Conservation (phyloP, 1,140 invertebrate genomes). For the Atta cephalotes region DNA sequence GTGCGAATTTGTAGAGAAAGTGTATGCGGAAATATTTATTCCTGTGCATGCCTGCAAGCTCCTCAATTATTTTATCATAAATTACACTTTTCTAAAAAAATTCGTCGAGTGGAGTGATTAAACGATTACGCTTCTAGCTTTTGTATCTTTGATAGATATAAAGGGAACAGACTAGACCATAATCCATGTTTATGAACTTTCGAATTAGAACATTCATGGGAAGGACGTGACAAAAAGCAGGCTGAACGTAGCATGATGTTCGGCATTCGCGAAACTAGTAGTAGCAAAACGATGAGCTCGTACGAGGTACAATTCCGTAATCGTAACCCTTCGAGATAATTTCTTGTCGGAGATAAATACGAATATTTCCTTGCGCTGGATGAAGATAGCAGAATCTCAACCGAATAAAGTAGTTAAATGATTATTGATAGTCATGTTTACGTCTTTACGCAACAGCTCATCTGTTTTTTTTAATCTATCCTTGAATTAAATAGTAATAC, state of each 20-base stretch:
- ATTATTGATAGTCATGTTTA: slow-evolving; percentile 28
- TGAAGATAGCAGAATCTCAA: neutral
- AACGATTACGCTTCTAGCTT: slow-evolving; percentile 18
- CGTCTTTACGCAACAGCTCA: neutral
- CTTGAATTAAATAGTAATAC: slow-evolving; percentile 54
- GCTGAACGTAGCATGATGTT: slow-evolving; percentile 8
- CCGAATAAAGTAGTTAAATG: slow-evolving; percentile 18
- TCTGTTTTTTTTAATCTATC: slow-evolving; percentile 61
- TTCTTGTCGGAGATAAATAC: neutral
- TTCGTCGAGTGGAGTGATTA: slow-evolving; percentile 20
- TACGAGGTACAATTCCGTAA: slow-evolving; percentile 33
- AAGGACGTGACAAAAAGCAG: neutral
- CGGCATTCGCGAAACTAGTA: slow-evolving; percentile 44
- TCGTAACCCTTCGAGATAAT: slow-evolving; percentile 34
- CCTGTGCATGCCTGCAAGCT: slow-evolving; percentile 31
- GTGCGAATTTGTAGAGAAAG: slow-evolving; percentile 36
- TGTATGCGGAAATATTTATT: slow-evolving; percentile 28
- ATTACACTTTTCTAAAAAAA: slow-evolving; percentile 26
- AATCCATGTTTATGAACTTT: slow-evolving; percentile 26
- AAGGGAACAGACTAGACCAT: neutral
- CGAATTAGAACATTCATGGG: slow-evolving; percentile 20
- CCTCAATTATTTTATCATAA: slow-evolving; percentile 9
- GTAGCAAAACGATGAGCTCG: slow-evolving; percentile 20
- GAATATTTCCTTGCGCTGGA: slow-evolving; percentile 10
- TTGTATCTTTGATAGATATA: slow-evolving; percentile 14